Evolutionary conservation across 2,888 invertebrate genomes (phyloP).

Genomic region (Acleris laterana): DNA sequence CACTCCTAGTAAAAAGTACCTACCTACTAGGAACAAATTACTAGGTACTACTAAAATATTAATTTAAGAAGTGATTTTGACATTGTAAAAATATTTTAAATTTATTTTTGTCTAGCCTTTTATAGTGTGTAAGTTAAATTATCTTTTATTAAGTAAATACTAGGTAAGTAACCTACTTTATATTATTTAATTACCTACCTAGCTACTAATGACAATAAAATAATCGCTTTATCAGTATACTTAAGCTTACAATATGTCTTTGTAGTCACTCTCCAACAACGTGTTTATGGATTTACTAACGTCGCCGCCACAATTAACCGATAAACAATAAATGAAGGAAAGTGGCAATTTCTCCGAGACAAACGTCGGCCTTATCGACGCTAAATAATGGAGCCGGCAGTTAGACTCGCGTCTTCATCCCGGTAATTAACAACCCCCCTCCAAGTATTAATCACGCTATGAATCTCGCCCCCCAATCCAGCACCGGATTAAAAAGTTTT

Average conservation of each 20-base stretch:
- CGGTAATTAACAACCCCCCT: conserved; percentile 73
- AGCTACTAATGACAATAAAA: no score
- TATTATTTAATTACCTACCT: no score
- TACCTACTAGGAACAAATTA: no score
- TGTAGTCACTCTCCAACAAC: background rate
- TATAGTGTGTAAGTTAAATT: no score
- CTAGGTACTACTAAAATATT: no score
- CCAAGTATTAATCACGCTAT: conserved; percentile 82
- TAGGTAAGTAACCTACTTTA: no score
- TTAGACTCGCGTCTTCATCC: conserved; percentile 83
- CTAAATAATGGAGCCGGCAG: conserved; percentile 81
- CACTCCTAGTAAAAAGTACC: no score
- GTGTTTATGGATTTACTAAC: conserved; percentile 28
- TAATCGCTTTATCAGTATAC: background rate
- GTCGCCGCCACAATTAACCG: conserved; percentile 62
- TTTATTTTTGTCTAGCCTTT: no score
- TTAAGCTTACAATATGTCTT: background rate
- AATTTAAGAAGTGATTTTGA: no score
- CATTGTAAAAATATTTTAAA: no score
- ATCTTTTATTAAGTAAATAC: no score
- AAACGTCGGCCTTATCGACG: conserved; percentile 78
- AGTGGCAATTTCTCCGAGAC: conserved; percentile 76
- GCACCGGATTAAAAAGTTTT: conserved; percentile 82
- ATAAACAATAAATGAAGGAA: conserved; percentile 77
- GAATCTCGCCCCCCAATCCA: conserved; percentile 81